These are phyloP conservation scores for Drosophila watanabei DNA, from an alignment of 1,140 invertebrate genomes.

Conservation along the genomic window DNA sequence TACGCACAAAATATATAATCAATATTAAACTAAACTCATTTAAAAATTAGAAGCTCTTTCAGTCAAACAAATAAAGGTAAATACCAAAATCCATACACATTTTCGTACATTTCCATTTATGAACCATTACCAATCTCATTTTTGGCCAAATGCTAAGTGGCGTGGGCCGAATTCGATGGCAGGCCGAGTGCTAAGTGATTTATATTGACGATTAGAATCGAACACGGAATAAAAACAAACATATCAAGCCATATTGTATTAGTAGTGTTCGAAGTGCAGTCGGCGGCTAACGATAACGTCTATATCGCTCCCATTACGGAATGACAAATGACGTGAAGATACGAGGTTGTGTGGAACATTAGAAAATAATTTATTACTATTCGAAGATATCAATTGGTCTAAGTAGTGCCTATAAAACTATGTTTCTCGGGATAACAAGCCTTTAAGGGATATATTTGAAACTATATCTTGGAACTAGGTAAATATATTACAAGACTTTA, in stretches of 20 bases:
- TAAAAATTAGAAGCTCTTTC: background rate
- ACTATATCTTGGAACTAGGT: background rate
- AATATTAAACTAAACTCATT: background rate
- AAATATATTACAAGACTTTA: background rate
- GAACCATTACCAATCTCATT: constrained; percentile 24
- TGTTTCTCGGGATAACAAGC: constrained; percentile 14
- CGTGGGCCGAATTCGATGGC: constrained; percentile 54
- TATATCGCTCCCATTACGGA: constrained; percentile 42
- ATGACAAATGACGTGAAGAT: constrained; percentile 46
- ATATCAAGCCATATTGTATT: constrained; percentile 38
- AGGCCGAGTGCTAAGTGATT: constrained; percentile 68
- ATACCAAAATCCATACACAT: background rate
- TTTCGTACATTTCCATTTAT: background rate
- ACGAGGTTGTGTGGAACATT: constrained; percentile 14
- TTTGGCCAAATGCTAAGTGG: constrained; percentile 35
- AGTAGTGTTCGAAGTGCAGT: constrained; percentile 11
- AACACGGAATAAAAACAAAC: constrained; percentile 45
- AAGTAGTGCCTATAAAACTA: constrained; percentile 16
- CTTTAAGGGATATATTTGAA: background rate
- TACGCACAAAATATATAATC: no score
- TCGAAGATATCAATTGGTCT: constrained; percentile 18
- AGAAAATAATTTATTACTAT: constrained; percentile 33
- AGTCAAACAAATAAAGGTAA: background rate
- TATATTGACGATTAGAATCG: constrained; percentile 57
- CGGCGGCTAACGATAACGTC: constrained; percentile 24